These are phyloP conservation scores for Artemia sinica DNA, from an alignment of 2,888 invertebrate genomes.

Conservation along the genomic window DNA sequence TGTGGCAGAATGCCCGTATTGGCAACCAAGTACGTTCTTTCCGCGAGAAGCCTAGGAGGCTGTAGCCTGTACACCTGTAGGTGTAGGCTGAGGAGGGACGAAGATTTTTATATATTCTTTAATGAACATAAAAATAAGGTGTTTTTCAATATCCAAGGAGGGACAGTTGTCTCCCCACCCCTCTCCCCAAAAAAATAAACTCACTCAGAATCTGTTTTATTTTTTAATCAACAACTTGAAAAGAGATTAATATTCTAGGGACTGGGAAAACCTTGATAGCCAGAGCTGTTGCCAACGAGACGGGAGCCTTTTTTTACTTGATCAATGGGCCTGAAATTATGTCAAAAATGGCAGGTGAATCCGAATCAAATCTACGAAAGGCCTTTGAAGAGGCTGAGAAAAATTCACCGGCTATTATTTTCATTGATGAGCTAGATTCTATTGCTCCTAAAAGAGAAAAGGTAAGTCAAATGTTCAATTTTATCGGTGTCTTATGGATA, in stretches of 20 bases:
- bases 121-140: no score
- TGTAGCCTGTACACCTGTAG: no score
- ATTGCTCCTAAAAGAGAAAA: slow-evolving; percentile 99
- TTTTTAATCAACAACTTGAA: slow-evolving; percentile 27
- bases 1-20: no score
- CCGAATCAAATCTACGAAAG: slow-evolving; percentile 93
- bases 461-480: slow-evolving; percentile 30
- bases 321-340: slow-evolving; percentile 99
- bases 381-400: slow-evolving; percentile 99
- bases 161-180: no score
- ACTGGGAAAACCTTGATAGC: slow-evolving; percentile 96
- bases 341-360: slow-evolving; percentile 98
- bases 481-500: no score
- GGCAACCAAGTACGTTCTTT: no score
- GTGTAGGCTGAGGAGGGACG: no score
- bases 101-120: no score
- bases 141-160: no score
- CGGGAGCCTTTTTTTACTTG: slow-evolving; percentile 97
- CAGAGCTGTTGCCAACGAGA: slow-evolving; percentile 97
- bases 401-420: slow-evolving; percentile 97
- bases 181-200: no score
- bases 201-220: no score
- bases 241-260: not conserved
- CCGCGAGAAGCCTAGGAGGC: no score
- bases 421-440: slow-evolving; percentile 98